Percentiles rank a stretch among this genome's conserved stretches.
phyloP scores from a whole-genome alignment of 2,888 invertebrate genomes.

The Charanyca ferruginea region DNA sequence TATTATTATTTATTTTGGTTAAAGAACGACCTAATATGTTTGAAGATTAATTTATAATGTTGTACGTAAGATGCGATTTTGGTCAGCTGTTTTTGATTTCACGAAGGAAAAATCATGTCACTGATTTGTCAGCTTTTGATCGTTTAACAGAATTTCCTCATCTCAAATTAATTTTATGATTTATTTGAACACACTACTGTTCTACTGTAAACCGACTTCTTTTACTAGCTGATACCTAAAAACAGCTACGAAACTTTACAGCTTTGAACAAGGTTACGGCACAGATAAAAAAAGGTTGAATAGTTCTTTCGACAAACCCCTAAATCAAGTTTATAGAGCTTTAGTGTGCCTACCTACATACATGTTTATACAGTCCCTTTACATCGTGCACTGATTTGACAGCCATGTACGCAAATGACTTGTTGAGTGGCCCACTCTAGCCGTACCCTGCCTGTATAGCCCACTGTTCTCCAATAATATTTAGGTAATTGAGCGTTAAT shows the following conservation, averaged over 20 bases:
- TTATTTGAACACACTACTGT: background rate
- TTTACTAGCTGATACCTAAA: background rate
- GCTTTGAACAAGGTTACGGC: background rate
- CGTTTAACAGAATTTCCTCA: no score
- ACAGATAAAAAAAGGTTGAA: conserved; percentile 1
- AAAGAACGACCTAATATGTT: conserved; percentile 27
- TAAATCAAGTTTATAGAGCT: conserved; percentile 11
- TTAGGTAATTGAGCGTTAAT: conserved; percentile 67
- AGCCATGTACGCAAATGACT: conserved; percentile 36
- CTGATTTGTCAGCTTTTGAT: background rate
- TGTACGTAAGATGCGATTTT: background rate
- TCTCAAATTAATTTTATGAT: background rate
- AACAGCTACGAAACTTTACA: background rate
- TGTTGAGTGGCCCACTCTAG: conserved; percentile 43
- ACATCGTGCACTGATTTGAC: conserved; percentile 29
- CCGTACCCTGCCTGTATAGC: conserved; percentile 4
- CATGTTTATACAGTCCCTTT: background rate
- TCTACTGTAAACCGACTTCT: background rate
- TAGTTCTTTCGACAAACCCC: background rate
- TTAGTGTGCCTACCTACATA: background rate
- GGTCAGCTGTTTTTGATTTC: background rate
- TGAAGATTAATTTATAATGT: conserved; percentile 19
- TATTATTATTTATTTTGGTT: conserved; percentile 30
- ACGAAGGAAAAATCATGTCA: no score
- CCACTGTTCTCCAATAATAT: conserved; percentile 60